Percentiles rank a stretch among this genome's conserved stretches.
Evolutionary conservation across 2,113 vertebrate species (phyloP).

Genomic region (Lontra canadensis): DNA sequence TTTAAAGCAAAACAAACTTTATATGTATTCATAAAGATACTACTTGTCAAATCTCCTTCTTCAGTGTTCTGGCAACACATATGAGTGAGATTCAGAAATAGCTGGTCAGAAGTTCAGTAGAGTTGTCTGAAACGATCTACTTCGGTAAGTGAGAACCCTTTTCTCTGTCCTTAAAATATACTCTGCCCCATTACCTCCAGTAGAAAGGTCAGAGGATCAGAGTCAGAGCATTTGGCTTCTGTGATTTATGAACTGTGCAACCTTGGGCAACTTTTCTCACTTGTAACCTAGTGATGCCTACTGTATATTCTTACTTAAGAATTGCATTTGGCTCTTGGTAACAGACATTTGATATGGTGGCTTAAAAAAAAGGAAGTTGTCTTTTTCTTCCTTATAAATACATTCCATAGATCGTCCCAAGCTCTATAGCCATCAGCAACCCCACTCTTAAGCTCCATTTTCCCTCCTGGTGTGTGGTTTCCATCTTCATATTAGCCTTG

Average conservation of each 20-base stretch:
- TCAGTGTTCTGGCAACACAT: background rate
- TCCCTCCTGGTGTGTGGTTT: background rate
- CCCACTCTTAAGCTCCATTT: background rate
- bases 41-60: background rate
- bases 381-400: background rate
- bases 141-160: slow-evolving; percentile 33
- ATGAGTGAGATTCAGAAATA: slow-evolving; percentile 30
- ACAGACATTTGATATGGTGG: slow-evolving; percentile 2
- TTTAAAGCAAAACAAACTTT: background rate
- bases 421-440: background rate
- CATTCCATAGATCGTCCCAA: background rate
- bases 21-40: background rate
- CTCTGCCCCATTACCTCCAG: background rate
- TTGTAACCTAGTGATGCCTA: background rate
- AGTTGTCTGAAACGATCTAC: background rate
- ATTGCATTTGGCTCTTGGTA: background rate
- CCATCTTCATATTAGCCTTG: background rate
- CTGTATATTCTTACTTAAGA: background rate
- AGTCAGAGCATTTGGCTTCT: slow-evolving; percentile 12
- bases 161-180: slow-evolving; percentile 55
- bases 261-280: background rate
- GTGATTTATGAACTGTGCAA: background rate
- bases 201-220: slow-evolving; percentile 39
- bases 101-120: slow-evolving; percentile 29
- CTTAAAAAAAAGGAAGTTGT: background rate